Conservation (phyloP, 2,797 vertebrate genomes). For the Rousettus madagascariensis region DNA sequence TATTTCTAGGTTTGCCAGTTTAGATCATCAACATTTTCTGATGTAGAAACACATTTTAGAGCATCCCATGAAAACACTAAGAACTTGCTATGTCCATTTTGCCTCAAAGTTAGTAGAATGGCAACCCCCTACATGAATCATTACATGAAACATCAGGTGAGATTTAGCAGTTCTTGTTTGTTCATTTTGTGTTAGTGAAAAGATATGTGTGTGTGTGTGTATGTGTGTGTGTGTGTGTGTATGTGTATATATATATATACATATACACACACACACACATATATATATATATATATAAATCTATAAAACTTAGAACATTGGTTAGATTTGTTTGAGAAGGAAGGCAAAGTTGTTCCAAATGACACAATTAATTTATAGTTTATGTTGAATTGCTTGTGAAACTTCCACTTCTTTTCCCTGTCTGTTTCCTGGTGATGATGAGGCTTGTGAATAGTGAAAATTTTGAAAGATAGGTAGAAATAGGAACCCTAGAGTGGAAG, state of each 20-base stretch:
- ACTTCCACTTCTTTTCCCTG: constrained; percentile 14
- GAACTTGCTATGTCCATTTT: constrained; percentile 97
- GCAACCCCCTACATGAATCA: constrained; percentile 96
- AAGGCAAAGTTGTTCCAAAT: constrained; percentile 40
- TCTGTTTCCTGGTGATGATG: constrained; percentile 35
- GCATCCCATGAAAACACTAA: constrained; percentile 95
- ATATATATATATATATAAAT: not conserved
- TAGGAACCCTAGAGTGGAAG: not conserved
- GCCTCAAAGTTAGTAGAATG: constrained; percentile 95
- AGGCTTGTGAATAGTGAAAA: constrained; percentile 3
- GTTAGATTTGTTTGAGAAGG: constrained; percentile 25
- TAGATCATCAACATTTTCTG: constrained; percentile 95
- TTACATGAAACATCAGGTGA: constrained; percentile 98
- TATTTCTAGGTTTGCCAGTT: constrained; percentile 93
- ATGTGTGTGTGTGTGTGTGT: too few relatives aligned
- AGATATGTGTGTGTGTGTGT: not conserved
- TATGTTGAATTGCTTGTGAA: constrained; percentile 37
- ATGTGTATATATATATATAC: too few relatives aligned
- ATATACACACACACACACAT: too few relatives aligned
- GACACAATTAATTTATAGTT: constrained; percentile 1
- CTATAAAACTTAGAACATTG: not conserved
- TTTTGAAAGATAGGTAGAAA: constrained; percentile 13
- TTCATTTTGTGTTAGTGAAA: constrained; percentile 56
- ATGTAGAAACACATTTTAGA: constrained; percentile 97
- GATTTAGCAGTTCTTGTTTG: constrained; percentile 54